phyloP scores from a whole-genome alignment of 2,888 invertebrate genomes.

The Homarus gammarus region DNA sequence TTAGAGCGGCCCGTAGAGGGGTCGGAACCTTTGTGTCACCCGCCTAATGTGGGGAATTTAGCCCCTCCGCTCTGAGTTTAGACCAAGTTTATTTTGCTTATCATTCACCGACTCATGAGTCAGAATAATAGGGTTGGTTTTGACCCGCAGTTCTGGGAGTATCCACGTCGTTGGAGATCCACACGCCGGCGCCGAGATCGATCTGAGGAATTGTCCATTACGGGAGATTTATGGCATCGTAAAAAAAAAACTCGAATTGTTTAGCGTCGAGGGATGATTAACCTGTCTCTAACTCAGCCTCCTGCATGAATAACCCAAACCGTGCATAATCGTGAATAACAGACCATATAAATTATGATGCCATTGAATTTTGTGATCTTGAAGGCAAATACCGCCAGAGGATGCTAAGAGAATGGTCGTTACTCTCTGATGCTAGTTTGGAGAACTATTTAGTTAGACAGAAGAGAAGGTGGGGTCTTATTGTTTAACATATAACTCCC shows the following conservation, averaged over 20 bases:
- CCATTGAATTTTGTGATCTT: slow-evolving; percentile 19
- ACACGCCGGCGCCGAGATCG: too few relatives aligned
- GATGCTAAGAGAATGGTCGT: too few relatives aligned
- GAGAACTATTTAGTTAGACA: too few relatives aligned
- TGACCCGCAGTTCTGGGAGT: background rate
- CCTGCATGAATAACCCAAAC: slow-evolving; percentile 20
- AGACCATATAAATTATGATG: slow-evolving; percentile 26
- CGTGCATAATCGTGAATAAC: slow-evolving; percentile 47
- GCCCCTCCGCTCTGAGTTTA: slow-evolving; percentile 28
- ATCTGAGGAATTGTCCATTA: slow-evolving; percentile 32
- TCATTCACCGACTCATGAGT: slow-evolving; percentile 7
- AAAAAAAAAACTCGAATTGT: slow-evolving; percentile 32
- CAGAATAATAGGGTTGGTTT: slow-evolving; percentile 13
- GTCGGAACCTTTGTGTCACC: slow-evolving; percentile 38
- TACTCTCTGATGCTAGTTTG: too few relatives aligned
- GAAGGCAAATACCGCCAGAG: background rate
- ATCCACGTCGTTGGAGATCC: too few relatives aligned
- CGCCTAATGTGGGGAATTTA: slow-evolving; percentile 28
- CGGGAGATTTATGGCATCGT: slow-evolving; percentile 12
- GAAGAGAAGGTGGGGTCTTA: too few relatives aligned
- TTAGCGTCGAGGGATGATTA: slow-evolving; percentile 27
- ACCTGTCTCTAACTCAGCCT: slow-evolving; percentile 13
- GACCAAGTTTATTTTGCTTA: slow-evolving; percentile 35
- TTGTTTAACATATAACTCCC: too few relatives aligned
- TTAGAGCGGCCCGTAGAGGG: background rate